Evolutionary conservation across 2,113 vertebrate species (phyloP).

Genomic region (Myotis brandtii): DNA sequence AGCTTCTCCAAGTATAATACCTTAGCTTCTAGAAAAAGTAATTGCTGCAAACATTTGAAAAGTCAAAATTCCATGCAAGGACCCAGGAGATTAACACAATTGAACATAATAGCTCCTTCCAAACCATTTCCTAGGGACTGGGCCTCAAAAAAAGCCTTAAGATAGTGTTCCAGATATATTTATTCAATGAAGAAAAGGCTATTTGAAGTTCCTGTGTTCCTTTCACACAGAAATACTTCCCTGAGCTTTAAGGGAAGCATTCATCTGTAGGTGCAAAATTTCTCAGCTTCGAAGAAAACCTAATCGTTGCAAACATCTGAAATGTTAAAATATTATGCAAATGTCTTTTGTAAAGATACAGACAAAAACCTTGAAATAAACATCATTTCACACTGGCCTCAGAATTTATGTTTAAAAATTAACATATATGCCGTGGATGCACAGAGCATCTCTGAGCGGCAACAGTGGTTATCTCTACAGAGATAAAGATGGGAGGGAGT

Average conservation of each 20-base stretch:
- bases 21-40: constrained; percentile 68
- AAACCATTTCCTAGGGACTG: constrained; percentile 54
- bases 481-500: not conserved
- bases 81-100: constrained; percentile 64
- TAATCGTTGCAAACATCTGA: constrained; percentile 40
- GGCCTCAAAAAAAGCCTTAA: constrained; percentile 44
- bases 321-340: constrained; percentile 62
- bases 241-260: constrained; percentile 58
- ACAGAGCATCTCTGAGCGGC: not conserved
- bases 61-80: constrained; percentile 69
- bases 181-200: constrained; percentile 69
- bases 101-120: constrained; percentile 71
- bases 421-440: not conserved
- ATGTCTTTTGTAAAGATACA: constrained; percentile 52
- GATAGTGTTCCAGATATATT: constrained; percentile 59
- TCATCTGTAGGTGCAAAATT: constrained; percentile 34
- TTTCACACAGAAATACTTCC: constrained; percentile 53
- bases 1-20: constrained; percentile 68
- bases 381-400: not conserved
- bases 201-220: constrained; percentile 59
- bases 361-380: not conserved
- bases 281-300: constrained; percentile 37
- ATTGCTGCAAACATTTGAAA: constrained; percentile 70
- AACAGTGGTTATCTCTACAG: not conserved
- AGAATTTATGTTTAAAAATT: not conserved